phyloP scores from a whole-genome alignment of 1,140 invertebrate genomes.

The Nilaparvata lugens region DNA sequence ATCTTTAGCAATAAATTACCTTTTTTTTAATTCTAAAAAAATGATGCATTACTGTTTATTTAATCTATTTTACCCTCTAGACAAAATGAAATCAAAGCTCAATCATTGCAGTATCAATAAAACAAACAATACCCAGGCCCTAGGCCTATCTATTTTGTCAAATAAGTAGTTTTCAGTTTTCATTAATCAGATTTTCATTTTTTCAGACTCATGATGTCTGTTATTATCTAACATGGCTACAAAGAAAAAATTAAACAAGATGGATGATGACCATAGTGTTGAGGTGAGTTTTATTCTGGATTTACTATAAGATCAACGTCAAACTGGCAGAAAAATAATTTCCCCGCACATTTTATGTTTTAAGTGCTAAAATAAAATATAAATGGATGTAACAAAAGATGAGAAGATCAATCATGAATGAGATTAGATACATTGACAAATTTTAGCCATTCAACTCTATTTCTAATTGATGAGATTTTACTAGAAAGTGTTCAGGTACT shows the following conservation, averaged over 20 bases:
- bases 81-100: no score
- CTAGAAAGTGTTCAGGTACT: no score
- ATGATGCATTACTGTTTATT: no score
- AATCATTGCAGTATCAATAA: no score
- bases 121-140: no score
- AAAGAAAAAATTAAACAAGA: slow-evolving; percentile 16
- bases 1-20: no score
- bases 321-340: not conserved
- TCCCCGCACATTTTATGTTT: not conserved
- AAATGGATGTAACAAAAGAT: not conserved
- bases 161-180: no score
- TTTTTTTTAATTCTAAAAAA: no score
- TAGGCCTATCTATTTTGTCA: no score
- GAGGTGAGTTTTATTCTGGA: slow-evolving; percentile 11
- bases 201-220: not conserved
- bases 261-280: slow-evolving; percentile 22
- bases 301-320: not conserved
- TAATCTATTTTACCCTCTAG: no score
- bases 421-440: not conserved
- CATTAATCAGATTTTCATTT: no score
- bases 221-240: slow-evolving; percentile 15
- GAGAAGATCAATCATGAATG: not conserved
- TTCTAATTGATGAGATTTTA: not conserved
- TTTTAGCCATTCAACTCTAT: not conserved
- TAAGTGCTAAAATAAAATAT: not conserved